Evolutionary conservation across 2,113 vertebrate genomes (phyloP).

Genomic region (Athene cunicularia): DNA sequence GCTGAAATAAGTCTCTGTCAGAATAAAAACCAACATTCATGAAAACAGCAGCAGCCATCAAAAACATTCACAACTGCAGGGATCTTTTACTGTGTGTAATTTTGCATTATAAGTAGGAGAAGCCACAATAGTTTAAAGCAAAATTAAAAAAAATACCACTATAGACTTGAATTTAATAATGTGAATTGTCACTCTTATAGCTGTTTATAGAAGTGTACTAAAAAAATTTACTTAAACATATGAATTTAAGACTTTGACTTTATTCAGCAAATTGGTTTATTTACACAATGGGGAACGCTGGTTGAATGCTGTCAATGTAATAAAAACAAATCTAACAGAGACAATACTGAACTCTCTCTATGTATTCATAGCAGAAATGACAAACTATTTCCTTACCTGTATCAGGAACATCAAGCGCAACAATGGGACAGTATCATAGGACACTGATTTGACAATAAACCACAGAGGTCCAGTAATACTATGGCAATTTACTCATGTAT

Average conservation of each 20-base stretch:
- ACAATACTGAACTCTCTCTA: constrained; percentile 77
- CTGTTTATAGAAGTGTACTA: constrained; percentile 70
- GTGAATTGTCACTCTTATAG: constrained; percentile 64
- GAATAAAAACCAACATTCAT: constrained; percentile 66
- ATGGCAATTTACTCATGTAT: constrained; percentile 73
- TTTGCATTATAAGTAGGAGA: constrained; percentile 50
- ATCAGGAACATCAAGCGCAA: constrained; percentile 82
- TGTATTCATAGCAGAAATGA: constrained; percentile 66
- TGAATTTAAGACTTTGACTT: constrained; percentile 86
- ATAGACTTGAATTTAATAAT: constrained; percentile 59
- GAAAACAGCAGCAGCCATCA: constrained; percentile 69
- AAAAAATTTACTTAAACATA: constrained; percentile 84
- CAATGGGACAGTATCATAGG: constrained; percentile 75
- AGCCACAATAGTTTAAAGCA: constrained; percentile 59
- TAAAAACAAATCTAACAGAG: constrained; percentile 80
- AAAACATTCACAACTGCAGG: constrained; percentile 64
- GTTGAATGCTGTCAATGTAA: constrained; percentile 79
- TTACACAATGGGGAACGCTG: constrained; percentile 83
- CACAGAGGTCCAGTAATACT: constrained; percentile 77
- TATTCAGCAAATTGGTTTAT: constrained; percentile 87
- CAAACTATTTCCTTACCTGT: constrained; percentile 85
- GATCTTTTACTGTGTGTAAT: constrained; percentile 42
- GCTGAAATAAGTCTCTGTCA: constrained; percentile 51
- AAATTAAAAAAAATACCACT: constrained; percentile 22
- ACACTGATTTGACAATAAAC: constrained; percentile 77